Percentiles rank a stretch among this genome's conserved stretches.
Evolutionary conservation across 2,797 vertebrate species (phyloP).

Genomic region (Liparis tanakae): DNA sequence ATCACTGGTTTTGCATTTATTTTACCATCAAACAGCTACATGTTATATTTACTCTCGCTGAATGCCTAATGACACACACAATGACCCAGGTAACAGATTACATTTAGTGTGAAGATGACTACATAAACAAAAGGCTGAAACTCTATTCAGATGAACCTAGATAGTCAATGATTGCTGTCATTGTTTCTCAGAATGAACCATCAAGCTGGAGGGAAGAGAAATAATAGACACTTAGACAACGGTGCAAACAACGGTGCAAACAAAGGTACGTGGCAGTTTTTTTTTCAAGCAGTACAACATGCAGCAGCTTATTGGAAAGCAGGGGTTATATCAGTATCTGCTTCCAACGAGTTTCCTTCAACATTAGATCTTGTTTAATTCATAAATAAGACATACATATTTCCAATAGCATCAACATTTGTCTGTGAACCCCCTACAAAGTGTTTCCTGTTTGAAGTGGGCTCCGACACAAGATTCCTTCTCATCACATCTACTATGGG

Average conservation of each 20-base stretch:
- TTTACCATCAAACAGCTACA: slow-evolving; percentile 3
- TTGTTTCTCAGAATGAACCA: slow-evolving; percentile 7
- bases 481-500: slow-evolving; percentile 7
- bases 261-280: neutral
- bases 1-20: neutral
- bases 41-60: slow-evolving; percentile 9
- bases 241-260: slow-evolving; percentile 8
- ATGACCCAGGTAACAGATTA: slow-evolving; percentile 2
- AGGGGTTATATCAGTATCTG: neutral
- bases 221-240: neutral
- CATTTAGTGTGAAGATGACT: slow-evolving; percentile 25
- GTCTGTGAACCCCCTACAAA: neutral
- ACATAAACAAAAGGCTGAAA: slow-evolving; percentile 28
- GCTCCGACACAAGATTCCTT: slow-evolving; percentile 17
- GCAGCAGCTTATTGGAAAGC: neutral
- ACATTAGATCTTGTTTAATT: neutral
- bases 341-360: neutral
- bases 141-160: slow-evolving; percentile 15
- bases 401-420: neutral
- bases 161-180: slow-evolving; percentile 13
- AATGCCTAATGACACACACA: slow-evolving; percentile 7
- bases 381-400: neutral
- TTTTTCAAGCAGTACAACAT: neutral
- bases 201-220: neutral
- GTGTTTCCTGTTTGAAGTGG: neutral